A percentile compares a stretch with the other conserved stretches of the same genome.
Conservation (phyloP, 2,888 invertebrate species). For the Branchellion lobata region DNA sequence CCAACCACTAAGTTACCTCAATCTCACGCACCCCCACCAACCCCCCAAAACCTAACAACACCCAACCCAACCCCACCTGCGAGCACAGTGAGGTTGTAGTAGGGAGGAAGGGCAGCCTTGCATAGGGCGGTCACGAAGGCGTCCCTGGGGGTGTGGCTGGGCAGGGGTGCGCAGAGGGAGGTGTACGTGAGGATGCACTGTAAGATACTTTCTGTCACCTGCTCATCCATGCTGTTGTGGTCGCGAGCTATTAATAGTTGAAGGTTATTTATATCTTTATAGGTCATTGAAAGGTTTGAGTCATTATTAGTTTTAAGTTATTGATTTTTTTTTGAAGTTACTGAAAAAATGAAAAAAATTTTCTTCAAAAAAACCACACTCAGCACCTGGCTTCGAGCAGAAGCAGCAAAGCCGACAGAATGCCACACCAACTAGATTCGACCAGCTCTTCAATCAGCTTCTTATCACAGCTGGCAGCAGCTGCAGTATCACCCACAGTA, state of each 20-base stretch:
- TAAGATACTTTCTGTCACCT: conserved; percentile 83
- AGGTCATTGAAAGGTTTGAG: too few species aligned
- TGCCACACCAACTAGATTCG: conserved; percentile 91
- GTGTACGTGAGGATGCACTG: conserved; percentile 87
- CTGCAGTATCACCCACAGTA: neutral
- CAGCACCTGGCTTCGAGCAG: conserved; percentile 80
- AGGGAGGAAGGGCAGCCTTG: conserved; percentile 91
- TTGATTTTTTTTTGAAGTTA: neutral
- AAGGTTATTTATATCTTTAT: too few species aligned
- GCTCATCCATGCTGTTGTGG: conserved; percentile 78
- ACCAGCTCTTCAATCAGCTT: conserved; percentile 71
- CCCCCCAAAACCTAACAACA: too few species aligned
- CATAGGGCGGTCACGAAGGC: conserved; percentile 92
- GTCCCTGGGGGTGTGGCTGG: conserved; percentile 77
- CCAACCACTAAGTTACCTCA: too few species aligned
- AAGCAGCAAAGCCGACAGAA: conserved; percentile 85
- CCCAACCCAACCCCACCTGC: conserved; percentile 1
- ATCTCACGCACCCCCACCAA: too few species aligned
- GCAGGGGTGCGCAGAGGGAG: conserved; percentile 81
- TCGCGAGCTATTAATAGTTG: too few species aligned
- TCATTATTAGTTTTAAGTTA: neutral
- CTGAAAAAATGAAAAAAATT: neutral
- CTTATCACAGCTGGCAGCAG: neutral
- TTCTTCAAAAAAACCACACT: too few species aligned
- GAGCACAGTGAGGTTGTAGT: conserved; percentile 86